Evolutionary conservation across 1,140 invertebrate species (phyloP), one percentile per base, ranked within the genome.

Genomic region (Drosophila pectinifera): DNA sequence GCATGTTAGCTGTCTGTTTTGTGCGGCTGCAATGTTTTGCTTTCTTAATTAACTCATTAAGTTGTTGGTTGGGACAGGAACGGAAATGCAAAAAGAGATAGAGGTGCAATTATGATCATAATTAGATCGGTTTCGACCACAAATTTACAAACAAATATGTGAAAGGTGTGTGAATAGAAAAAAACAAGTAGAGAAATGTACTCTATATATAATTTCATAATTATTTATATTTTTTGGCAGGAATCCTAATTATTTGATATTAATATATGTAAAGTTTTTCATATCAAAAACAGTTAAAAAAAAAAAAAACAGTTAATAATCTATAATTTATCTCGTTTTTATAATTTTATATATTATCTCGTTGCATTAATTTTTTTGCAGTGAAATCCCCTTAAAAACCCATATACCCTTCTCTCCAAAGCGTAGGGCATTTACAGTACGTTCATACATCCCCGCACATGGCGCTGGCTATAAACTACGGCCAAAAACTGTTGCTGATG

Each of bases 1-100:
- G 16, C 63, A 68, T 78, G 76, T 73, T 81, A 51, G 64, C 63
- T 85, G 73, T 80, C 67, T 67, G 73, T 68, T 85, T 73, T 67
- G 41, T 72, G 62, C 48, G 67, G 80, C 89, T 83, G 76, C 58
- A 85, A 80, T 86, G 79, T 80, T 76, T 73, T 81, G 80, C 70
- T 70, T 58, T 34, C 73, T 86, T 91, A 91, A 91, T 91, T 90
- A 91, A 91, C 90, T 86, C 83, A 89, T 91, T 91, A 91, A 24
- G 49, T 63, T 77, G 78, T 62, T 54, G 62, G 1, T n/a, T 31
- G 28, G 28, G 22, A 41, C 16, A 26, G 39, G 26, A 46, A 28
- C 4, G 31, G 13, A n/a, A 6, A 31, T 36, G 24, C 24, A 39
- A 41, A 43, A 10, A 26, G 5, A 64, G 16, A 26, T n/a, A n/a